A percentile compares a stretch with the other conserved stretches of the same genome.
These are phyloP conservation scores for Pollenia labialis DNA, from an alignment of 2,888 invertebrate species.

Conservation along the genomic window DNA sequence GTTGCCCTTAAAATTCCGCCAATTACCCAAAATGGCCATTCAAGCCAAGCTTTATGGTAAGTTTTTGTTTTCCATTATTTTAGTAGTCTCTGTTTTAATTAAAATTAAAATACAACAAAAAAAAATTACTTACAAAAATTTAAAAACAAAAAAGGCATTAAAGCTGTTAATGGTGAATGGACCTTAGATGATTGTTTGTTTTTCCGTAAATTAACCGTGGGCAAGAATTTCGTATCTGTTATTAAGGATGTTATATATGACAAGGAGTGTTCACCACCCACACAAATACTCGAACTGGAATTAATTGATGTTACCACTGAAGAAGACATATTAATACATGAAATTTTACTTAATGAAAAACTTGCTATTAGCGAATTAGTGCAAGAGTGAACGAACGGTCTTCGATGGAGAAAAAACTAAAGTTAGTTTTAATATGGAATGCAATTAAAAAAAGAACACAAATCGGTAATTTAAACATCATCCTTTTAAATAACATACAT, in stretches of 20 bases:
- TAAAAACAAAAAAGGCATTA: conserved; percentile 83
- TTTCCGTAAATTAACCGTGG: conserved; percentile 89
- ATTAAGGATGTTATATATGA: conserved; percentile 87
- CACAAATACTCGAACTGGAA: conserved; percentile 87
- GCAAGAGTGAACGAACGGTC: too few species aligned
- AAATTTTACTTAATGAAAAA: conserved; percentile 87
- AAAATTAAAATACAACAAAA: neutral
- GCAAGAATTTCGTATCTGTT: conserved; percentile 89
- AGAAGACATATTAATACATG: conserved; percentile 88
- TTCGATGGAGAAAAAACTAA: neutral
- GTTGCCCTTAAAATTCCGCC: conserved; percentile 85
- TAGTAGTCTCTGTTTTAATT: neutral
- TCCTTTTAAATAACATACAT: conserved; percentile 10
- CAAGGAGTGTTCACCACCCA: conserved; percentile 87
- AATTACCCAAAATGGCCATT: conserved; percentile 88
- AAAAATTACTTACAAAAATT: conserved; percentile 5
- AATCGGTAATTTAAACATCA: conserved; percentile 17
- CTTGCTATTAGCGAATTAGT: conserved; percentile 84
- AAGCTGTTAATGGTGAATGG: conserved; percentile 84
- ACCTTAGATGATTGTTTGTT: conserved; percentile 88
- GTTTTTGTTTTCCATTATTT: conserved; percentile 36
- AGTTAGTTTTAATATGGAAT: neutral
- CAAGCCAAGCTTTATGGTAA: conserved; percentile 87
- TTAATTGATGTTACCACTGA: conserved; percentile 89
- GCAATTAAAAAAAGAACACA: neutral